These are phyloP conservation scores for Percina caprodes DNA, from an alignment of 2,113 vertebrate genomes.

Conservation along the genomic window DNA sequence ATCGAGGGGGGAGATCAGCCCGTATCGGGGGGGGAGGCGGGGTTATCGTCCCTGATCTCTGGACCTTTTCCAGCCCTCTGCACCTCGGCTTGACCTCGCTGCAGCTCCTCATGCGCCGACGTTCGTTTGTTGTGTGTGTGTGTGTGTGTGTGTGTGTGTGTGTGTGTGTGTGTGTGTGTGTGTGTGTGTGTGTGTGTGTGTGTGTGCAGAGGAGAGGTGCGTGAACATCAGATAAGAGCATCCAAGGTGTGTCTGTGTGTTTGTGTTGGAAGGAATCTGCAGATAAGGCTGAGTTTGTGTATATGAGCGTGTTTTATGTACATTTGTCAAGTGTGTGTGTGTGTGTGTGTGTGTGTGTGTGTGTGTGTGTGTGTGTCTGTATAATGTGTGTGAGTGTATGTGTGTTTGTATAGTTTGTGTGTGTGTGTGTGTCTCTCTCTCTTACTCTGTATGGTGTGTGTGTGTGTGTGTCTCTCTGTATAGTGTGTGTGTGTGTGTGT, in stretches of 20 bases:
- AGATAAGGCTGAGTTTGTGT: too few relatives aligned
- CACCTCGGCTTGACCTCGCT: constrained; percentile 56
- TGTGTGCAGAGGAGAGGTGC: background rate
- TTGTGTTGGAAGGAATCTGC: too few relatives aligned
- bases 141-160: constrained; percentile 43
- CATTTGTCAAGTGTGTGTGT: too few relatives aligned
- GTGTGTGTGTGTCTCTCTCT: too few relatives aligned
- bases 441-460: too few relatives aligned
- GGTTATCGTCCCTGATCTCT: constrained; percentile 65
- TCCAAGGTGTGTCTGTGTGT: constrained; percentile 11
- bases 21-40: background rate
- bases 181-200: background rate
- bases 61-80: constrained; percentile 63
- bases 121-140: constrained; percentile 18
- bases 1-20: constrained; percentile 21
- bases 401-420: too few relatives aligned
- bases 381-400: too few relatives aligned
- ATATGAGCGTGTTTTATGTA: too few relatives aligned
- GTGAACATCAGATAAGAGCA: constrained; percentile 17
- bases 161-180: background rate
- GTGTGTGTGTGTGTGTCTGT: too few relatives aligned
- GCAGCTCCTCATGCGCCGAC: constrained; percentile 32
- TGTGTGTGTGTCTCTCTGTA: too few relatives aligned
- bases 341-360: too few relatives aligned
- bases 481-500: too few relatives aligned